Evolutionary conservation across 2,888 invertebrate genomes (phyloP), one percentile per base, ranked within the genome.

Genomic region (Thera obeliscata): DNA sequence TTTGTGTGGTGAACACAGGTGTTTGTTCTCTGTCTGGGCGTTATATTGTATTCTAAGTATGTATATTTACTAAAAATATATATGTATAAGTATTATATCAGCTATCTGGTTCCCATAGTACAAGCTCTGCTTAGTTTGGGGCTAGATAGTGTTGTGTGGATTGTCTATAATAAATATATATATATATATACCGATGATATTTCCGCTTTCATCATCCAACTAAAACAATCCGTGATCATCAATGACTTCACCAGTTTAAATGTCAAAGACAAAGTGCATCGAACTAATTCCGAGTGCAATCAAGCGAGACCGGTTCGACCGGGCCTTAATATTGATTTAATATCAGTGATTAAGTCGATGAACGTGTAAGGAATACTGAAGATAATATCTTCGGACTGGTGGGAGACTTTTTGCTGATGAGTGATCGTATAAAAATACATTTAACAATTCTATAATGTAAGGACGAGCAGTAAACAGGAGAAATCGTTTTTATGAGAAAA

Each of bases 231-330:
- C 56, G 59, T 55, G 67, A 57, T 71, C 69, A 72, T 67, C 63
- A 64, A 64, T 73, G 74, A 75, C 74, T 71, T 73, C 75, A 74
- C 54, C 66, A 55, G 58, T 73, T 69, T 72, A 75, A 75, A 76
- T 75, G 74, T 79, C 76, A 75, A 76, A 72, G 69, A 73, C 75
- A 71, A 77, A 79, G 78, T 81, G 80, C 79, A 81, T 78, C 78
- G 73, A 76, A 75, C 73, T 76, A 78, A 78, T 73, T 76, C 78
- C 72, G 76, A 79, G 76, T 78, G 71, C 71, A 75, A 71, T 75
- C 74, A 69, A 67, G 66, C 76, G 70, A 69, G 64, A 74, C 79
- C 79, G 77, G 77, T 79, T 61, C 35, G 48, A 69, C 70, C 64
- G 70, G 69, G 65, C 57, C 67, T 73, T 73, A 72, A 73, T 74